These are phyloP conservation scores for Drosophila pseudoananassae DNA, from an alignment of 1,140 invertebrate genomes.

Conservation along the genomic window DNA sequence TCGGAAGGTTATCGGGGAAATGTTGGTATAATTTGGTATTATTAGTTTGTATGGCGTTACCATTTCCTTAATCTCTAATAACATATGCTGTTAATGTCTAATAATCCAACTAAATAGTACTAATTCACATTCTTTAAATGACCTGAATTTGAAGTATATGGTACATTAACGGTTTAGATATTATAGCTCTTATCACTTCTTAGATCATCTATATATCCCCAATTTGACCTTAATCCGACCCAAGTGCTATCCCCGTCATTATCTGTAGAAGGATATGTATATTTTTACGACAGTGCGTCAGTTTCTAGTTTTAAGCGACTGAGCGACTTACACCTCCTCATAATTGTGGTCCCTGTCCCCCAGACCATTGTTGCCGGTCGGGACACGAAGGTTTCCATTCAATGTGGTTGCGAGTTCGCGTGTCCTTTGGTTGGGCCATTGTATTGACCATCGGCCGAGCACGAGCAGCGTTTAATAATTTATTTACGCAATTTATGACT, in stretches of 20 bases:
- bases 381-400: conserved; percentile 13
- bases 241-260: conserved; percentile 33
- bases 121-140: background rate
- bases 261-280: conserved; percentile 19
- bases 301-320: conserved; percentile 41
- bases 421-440: conserved; percentile 34
- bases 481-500: conserved; percentile 78
- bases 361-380: conserved; percentile 35
- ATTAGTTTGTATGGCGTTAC: background rate
- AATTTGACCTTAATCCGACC: conserved; percentile 62
- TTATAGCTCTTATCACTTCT: conserved; percentile 11
- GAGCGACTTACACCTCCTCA: conserved; percentile 27
- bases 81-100: background rate
- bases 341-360: background rate
- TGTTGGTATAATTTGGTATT: background rate
- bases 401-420: conserved; percentile 35
- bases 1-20: background rate
- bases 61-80: background rate
- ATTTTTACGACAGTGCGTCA: conserved; percentile 47
- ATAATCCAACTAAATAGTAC: background rate
- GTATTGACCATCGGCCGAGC: conserved; percentile 36
- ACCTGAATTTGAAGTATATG: background rate
- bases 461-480: conserved; percentile 62
- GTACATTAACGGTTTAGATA: background rate
- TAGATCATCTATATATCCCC: conserved; percentile 17